Conservation (phyloP, 1,140 invertebrate species). For the Sinonovacula constricta region DNA sequence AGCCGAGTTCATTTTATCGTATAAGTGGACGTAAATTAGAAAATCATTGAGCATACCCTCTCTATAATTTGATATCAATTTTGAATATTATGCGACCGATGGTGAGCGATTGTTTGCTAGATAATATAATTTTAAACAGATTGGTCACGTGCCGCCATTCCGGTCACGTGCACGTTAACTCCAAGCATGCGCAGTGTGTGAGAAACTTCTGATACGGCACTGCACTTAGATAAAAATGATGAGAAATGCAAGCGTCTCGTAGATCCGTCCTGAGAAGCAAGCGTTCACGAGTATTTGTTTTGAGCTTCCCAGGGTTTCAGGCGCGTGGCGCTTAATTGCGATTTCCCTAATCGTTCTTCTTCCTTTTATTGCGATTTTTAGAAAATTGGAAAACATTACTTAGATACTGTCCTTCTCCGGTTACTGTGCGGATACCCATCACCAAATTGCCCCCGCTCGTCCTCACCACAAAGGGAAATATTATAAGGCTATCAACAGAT, state of each 20-base stretch:
- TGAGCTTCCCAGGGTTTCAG: neutral
- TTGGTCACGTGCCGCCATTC: neutral
- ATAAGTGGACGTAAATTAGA: neutral
- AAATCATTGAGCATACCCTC: neutral
- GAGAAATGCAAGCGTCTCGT: neutral
- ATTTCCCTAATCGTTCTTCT: neutral
- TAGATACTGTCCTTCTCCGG: neutral
- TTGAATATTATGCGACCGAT: neutral
- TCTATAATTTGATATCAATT: constrained; percentile 1
- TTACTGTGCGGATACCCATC: neutral
- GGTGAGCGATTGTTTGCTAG: neutral
- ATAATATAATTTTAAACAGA: neutral
- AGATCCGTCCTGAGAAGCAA: neutral
- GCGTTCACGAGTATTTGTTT: neutral
- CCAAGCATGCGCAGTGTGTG: neutral
- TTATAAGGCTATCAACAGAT: neutral
- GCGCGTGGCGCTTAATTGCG: neutral
- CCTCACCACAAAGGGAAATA: neutral
- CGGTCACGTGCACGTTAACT: neutral
- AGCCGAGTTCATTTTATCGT: neutral
- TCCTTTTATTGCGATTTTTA: neutral
- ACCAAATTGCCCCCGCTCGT: neutral
- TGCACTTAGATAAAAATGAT: neutral
- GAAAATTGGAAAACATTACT: neutral
- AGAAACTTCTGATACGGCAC: neutral